These are phyloP conservation scores for Aplochiton taeniatus DNA, from an alignment of 2,797 vertebrate species.

Conservation along the genomic window DNA sequence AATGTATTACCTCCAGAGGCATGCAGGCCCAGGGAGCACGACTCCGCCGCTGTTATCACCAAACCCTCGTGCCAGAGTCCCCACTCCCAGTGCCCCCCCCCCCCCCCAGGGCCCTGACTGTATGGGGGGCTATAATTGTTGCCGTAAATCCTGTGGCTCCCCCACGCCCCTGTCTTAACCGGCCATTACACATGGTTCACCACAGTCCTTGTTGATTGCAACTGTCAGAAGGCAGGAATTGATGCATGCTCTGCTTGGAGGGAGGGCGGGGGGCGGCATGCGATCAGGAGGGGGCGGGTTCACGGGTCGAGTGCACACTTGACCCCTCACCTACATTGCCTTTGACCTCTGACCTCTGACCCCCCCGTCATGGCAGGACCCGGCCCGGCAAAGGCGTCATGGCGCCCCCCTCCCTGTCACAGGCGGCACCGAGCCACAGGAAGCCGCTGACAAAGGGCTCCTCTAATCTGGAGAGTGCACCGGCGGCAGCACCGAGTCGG, in stretches of 20 bases:
- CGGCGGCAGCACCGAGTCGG: slow-evolving; percentile 38
- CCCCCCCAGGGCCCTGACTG: slow-evolving; percentile 30
- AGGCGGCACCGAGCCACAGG: slow-evolving; percentile 47
- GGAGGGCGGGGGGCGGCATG: slow-evolving; percentile 22
- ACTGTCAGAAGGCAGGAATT: slow-evolving; percentile 71
- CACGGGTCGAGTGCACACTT: slow-evolving; percentile 55
- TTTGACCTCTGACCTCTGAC: slow-evolving; percentile 1
- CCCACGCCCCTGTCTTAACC: slow-evolving; percentile 74
- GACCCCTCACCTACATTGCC: slow-evolving; percentile 43
- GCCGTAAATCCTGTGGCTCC: slow-evolving; percentile 74
- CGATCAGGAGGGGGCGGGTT: slow-evolving; percentile 39
- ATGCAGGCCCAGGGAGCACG: slow-evolving; percentile 26
- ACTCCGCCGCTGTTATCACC: slow-evolving; percentile 7
- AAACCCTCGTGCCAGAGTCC: background rate
- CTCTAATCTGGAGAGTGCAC: slow-evolving; percentile 70
- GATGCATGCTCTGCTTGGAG: slow-evolving; percentile 56
- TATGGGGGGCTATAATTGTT: slow-evolving; percentile 74
- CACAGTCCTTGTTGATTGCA: slow-evolving; percentile 76
- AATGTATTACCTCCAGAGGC: slow-evolving; percentile 49
- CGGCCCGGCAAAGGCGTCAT: no score
- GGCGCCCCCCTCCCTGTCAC: slow-evolving; percentile 52
- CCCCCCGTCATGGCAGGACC: slow-evolving; percentile 15
- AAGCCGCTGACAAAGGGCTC: slow-evolving; percentile 60
- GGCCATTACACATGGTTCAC: slow-evolving; percentile 75
- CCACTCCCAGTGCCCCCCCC: background rate